Conservation (phyloP, 2,797 vertebrate genomes). For the Pipistrellus kuhlii region DNA sequence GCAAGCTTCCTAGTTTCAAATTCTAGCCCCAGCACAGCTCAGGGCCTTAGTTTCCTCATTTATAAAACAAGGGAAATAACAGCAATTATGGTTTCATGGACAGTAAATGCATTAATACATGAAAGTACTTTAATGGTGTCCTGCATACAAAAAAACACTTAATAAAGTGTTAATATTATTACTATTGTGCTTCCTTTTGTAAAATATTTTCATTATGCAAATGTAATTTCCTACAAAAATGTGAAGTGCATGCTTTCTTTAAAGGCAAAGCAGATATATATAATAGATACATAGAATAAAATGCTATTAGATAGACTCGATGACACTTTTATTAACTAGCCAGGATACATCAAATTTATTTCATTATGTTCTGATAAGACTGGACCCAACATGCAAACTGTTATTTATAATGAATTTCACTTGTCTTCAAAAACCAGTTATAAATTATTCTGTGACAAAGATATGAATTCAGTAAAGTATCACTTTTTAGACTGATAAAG, state of each 20-base stretch:
- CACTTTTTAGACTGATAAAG: neutral
- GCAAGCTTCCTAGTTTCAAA: neutral
- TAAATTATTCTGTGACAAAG: neutral
- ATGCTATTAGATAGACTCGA: neutral
- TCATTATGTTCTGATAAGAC: neutral
- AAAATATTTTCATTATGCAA: conserved; percentile 33
- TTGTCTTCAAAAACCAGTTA: neutral
- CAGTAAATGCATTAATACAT: neutral
- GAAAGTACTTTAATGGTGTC: conserved; percentile 9
- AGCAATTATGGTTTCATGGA: neutral
- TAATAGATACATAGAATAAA: neutral
- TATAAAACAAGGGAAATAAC: neutral
- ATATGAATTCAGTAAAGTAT: neutral
- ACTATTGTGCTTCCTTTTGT: neutral
- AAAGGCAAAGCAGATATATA: conserved; percentile 30
- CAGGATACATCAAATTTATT: neutral
- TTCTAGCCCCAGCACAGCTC: neutral
- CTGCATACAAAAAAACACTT: neutral
- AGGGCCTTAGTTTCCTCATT: neutral
- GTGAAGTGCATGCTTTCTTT: neutral
- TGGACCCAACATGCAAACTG: neutral
- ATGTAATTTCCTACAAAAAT: neutral
- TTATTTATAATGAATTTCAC: neutral
- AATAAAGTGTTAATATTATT: conserved; percentile 6
- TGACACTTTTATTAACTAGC: neutral